phyloP scores from a whole-genome alignment of 2,113 vertebrate genomes.

The Bolborhynchus lineola region DNA sequence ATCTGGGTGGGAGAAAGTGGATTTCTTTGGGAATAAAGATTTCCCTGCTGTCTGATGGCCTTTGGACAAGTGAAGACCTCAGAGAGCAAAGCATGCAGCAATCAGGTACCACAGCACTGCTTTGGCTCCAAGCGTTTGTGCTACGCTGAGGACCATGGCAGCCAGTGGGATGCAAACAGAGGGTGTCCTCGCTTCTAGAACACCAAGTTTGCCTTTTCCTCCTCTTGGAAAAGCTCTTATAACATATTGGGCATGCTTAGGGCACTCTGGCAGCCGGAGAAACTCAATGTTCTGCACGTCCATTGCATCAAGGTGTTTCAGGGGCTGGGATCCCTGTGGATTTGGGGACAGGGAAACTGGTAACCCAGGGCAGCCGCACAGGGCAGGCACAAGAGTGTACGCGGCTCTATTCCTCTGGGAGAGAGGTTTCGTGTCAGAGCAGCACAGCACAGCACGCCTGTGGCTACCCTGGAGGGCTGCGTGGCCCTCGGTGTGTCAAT shows the following conservation, averaged over 20 bases:
- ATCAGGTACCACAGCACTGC: fast-evolving
- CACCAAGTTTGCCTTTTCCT: not conserved
- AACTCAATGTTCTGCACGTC: not conserved
- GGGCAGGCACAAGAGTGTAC: not conserved
- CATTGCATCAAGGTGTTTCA: not conserved
- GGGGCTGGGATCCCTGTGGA: not conserved
- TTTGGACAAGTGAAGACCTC: not conserved
- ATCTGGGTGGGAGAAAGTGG: not conserved
- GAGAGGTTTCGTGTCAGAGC: no score
- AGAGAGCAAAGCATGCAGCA: fast-evolving
- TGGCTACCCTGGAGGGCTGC: no score
- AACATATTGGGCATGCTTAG: not conserved
- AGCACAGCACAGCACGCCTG: no score
- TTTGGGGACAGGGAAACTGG: not conserved
- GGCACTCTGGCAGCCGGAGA: not conserved
- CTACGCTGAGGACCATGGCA: fast-evolving
- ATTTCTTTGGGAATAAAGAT: not conserved
- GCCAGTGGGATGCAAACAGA: fast-evolving
- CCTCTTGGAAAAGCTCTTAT: not conserved
- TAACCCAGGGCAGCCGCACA: no score
- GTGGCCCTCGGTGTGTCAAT: no score
- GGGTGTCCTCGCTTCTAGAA: not conserved
- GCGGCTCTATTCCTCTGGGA: no score
- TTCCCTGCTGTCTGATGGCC: not conserved
- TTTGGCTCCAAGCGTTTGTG: not conserved